These are phyloP conservation scores for Anguilla megastoma DNA, from an alignment of 2,797 vertebrate genomes.

Conservation along the genomic window DNA sequence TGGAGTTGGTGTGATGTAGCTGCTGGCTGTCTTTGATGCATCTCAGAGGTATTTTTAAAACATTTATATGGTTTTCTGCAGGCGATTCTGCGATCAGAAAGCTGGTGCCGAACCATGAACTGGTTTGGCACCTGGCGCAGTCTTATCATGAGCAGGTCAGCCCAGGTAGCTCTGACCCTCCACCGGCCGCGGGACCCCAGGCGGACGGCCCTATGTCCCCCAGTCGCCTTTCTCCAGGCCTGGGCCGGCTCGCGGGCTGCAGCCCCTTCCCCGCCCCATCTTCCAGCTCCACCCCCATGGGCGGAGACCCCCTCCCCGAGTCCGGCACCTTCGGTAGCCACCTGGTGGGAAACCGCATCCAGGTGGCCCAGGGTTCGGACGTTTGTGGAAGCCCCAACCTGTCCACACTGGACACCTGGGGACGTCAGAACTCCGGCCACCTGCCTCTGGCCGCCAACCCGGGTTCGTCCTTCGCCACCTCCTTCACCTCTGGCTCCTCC, in stretches of 20 bases:
- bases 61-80: conserved; percentile 50
- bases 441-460: conserved; percentile 49
- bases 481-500: conserved; percentile 49
- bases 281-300: conserved; percentile 54
- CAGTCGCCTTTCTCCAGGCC: conserved; percentile 55
- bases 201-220: conserved; percentile 54
- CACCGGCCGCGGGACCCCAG: conserved; percentile 48
- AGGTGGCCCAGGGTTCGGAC: conserved; percentile 80
- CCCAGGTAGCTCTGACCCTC: conserved; percentile 59
- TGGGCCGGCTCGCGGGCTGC: conserved; percentile 49
- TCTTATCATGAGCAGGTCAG: conserved; percentile 82
- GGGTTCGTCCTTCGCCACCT: conserved; percentile 56
- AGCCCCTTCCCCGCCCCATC: conserved; percentile 66
- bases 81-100: conserved; percentile 83
- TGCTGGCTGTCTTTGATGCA: background rate
- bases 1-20: background rate
- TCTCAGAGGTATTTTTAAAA: background rate
- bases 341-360: conserved; percentile 95
- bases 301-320: conserved; percentile 65
- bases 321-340: conserved; percentile 95
- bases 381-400: conserved; percentile 64
- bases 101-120: conserved; percentile 84
- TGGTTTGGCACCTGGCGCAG: conserved; percentile 85
- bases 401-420: conserved; percentile 68
- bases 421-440: conserved; percentile 56